These are phyloP conservation scores for Hystrix cristata DNA, from an alignment of 2,113 vertebrate genomes.

Conservation along the genomic window DNA sequence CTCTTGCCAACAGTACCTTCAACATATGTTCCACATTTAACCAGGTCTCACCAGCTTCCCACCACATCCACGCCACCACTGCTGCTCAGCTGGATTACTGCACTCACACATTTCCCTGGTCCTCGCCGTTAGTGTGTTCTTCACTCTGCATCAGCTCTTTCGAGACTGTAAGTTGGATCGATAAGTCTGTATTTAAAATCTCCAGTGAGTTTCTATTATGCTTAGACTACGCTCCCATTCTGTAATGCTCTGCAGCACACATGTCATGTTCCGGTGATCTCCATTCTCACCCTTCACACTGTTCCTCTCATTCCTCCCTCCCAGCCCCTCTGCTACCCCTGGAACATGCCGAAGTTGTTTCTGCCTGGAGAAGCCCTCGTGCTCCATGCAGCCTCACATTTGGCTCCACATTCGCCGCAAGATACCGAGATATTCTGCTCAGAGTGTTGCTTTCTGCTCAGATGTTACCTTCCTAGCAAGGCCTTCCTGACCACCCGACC, in stretches of 20 bases:
- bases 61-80: fast-evolving
- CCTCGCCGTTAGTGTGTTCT: neutral
- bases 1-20: neutral
- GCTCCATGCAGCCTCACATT: neutral
- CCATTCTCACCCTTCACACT: neutral
- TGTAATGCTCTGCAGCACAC: fast-evolving
- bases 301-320: neutral
- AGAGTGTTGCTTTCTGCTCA: neutral
- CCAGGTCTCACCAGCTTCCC: neutral
- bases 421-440: neutral
- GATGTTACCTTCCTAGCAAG: neutral
- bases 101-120: neutral
- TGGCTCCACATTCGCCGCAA: neutral
- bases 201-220: neutral
- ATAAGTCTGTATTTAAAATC: neutral
- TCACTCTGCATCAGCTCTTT: neutral
- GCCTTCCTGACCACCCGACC: neutral
- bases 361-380: neutral
- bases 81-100: neutral
- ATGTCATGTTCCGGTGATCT: fast-evolving
- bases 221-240: neutral
- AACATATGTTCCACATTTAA: neutral
- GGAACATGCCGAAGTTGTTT: neutral
- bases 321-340: neutral
- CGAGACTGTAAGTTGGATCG: neutral